Evolutionary conservation across 2,113 vertebrate genomes (phyloP).

Genomic region (Microcebus griseorufus): DNA sequence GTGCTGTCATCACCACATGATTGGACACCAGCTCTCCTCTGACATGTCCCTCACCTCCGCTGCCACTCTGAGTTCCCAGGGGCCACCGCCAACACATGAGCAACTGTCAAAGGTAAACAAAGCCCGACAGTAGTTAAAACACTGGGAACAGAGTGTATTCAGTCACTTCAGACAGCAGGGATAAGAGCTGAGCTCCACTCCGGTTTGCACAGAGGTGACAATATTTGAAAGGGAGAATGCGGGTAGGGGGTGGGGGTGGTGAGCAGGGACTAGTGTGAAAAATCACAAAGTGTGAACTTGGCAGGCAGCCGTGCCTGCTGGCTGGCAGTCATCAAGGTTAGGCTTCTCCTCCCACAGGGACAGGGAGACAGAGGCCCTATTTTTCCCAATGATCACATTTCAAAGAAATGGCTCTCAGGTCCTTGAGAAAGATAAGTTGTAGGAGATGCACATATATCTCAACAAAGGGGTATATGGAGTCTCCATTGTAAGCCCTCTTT

Average conservation of each 20-base stretch:
- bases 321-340: background rate
- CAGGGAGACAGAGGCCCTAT: background rate
- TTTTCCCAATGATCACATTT: background rate
- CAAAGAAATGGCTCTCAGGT: background rate
- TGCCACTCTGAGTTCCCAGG: background rate
- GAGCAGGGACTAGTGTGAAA: background rate
- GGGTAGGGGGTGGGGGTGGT: background rate
- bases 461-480: background rate
- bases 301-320: background rate
- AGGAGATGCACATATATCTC: background rate
- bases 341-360: background rate
- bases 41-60: rapidly evolving
- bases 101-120: background rate
- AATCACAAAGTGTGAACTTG: background rate
- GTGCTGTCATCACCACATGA: background rate
- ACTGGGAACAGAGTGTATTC: background rate
- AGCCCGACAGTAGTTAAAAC: background rate
- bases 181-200: background rate
- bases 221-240: background rate
- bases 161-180: background rate
- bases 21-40: background rate
- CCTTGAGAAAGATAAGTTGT: background rate
- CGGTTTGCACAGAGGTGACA: background rate
- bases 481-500: background rate
- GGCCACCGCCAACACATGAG: background rate